A percentile compares a stretch with the other conserved stretches of the same genome.
These are phyloP conservation scores for Malaclemys terrapin DNA, from an alignment of 2,113 vertebrate genomes.

Conservation along the genomic window DNA sequence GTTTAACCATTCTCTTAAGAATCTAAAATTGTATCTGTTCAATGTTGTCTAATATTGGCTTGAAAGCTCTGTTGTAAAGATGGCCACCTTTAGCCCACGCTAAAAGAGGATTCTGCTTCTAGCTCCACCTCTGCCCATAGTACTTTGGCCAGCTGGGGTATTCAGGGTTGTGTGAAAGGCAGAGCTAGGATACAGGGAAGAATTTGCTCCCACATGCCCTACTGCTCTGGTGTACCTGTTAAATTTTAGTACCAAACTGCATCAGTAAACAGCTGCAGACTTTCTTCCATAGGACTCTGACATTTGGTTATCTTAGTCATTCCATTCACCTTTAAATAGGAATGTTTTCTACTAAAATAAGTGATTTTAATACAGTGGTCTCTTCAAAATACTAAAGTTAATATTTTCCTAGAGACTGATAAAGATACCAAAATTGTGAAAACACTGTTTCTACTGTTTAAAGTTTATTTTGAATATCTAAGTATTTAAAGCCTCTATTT, in stretches of 20 bases:
- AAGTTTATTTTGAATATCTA: neutral
- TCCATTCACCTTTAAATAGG: constrained; percentile 9
- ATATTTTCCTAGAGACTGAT: neutral
- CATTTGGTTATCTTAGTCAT: neutral
- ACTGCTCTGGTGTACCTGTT: neutral
- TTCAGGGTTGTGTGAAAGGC: neutral
- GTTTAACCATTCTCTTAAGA: neutral
- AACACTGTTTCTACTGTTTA: neutral
- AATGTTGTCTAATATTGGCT: neutral
- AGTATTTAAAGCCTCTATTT: neutral
- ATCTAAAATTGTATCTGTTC: neutral
- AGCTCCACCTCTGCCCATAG: neutral
- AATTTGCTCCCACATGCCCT: neutral
- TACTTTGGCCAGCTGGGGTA: neutral
- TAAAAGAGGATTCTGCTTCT: neutral
- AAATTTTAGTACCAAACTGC: neutral
- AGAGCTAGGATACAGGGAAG: neutral
- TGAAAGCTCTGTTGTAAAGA: neutral
- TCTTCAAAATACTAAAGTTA: neutral
- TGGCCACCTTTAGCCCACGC: neutral
- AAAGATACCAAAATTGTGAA: neutral
- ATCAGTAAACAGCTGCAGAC: neutral
- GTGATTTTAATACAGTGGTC: neutral
- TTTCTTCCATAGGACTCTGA: neutral
- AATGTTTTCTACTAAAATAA: neutral